Base-by-base conservation (phyloP, 2,888 invertebrate species). In the Lepidochrysops patricia region DNA sequence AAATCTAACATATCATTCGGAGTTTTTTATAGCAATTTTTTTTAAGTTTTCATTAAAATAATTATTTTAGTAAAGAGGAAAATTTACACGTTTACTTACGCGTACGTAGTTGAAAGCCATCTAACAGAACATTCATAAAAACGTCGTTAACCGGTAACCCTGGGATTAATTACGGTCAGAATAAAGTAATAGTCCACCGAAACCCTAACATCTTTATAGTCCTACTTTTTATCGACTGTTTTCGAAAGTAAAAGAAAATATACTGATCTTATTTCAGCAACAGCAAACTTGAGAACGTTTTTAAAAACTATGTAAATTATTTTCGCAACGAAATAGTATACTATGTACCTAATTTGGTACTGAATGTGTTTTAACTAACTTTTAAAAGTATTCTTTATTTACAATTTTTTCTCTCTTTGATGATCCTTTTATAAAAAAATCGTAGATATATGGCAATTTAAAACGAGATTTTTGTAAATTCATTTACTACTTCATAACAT, bases 141-240 rank as follows among this genome's bases (percentile, higher is more conserved):
- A 32, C 12, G 4, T 32, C 54, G 54, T 54, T 32, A 54, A 54
- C 54, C 15, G 32, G 15, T 9, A 54, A 29, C 54, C 54, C 29
- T 32, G 54, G 32, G 29, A 12, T 54, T 54, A 54, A 54, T 54
- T 54, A 32, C 54, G 54, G 54, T 54, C 27, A 29, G 29, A 54
- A 54, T 54, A 32, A 54, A 54, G 29, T 29, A 15, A 32, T 29
- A 29, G 54, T 32, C 54, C 52, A 27, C 52, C 13, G 32, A 54
- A 27, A 29, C 19, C 13, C 27, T 52, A 52, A 15, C 29, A 19
- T 19, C 54, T 54, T 54, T 54, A 54, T 29, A 15, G 32, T 54
- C 32, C 32, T 29, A 32, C 54, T 32, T 52, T 52, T 52, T 52
- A 26, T 52, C 9, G 27, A 1, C 2, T 13, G 13, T 13, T 15